These are phyloP conservation scores for Cathartes aura DNA, from an alignment of 2,113 vertebrate species.

Conservation along the genomic window DNA sequence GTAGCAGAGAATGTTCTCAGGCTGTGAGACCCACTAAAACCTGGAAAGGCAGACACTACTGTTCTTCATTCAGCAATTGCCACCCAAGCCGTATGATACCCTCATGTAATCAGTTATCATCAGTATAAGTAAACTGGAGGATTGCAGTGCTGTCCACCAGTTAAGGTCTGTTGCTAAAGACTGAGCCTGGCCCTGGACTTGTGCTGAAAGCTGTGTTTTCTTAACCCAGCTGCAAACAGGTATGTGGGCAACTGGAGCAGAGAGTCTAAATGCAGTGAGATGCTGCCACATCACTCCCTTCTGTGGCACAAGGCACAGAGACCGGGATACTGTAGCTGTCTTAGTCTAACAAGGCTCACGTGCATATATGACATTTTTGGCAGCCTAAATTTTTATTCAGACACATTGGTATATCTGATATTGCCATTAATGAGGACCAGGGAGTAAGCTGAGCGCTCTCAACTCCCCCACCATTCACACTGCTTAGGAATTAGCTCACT, in stretches of 20 bases:
- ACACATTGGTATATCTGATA: not conserved
- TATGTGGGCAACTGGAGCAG: not conserved
- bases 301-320: not conserved
- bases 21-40: not conserved
- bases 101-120: not conserved
- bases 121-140: not conserved
- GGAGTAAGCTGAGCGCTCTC: not conserved
- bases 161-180: not conserved
- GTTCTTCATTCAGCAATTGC: not conserved
- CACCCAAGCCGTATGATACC: not conserved
- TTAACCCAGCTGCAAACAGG: not conserved
- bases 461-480: accelerated
- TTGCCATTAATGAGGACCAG: not conserved
- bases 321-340: accelerated
- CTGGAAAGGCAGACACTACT: not conserved
- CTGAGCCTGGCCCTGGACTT: not conserved
- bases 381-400: not conserved
- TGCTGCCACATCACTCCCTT: not conserved
- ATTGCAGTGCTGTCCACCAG: not conserved
- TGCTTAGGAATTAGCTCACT: not conserved
- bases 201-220: not conserved
- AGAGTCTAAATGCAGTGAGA: not conserved
- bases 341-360: not conserved
- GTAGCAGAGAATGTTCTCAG: not conserved
- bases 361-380: not conserved